These are phyloP conservation scores for Cladopsammia gracilis DNA, from an alignment of 64 coral and sea anemone genomes.

Conservation along the genomic window DNA sequence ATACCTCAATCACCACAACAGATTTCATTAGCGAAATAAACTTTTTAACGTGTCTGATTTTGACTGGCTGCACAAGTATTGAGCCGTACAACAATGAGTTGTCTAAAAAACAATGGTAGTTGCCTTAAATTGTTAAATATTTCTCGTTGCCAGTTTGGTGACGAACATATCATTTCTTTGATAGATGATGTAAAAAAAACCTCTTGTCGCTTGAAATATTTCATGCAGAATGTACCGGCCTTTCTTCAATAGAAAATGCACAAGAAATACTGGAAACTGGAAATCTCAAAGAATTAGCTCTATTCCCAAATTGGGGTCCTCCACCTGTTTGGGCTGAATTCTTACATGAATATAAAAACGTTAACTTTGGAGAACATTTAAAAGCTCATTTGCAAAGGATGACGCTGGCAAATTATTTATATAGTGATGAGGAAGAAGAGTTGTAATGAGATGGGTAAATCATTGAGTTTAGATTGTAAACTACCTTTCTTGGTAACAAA, in stretches of 20 bases:
- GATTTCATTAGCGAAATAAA: conserved; percentile 58
- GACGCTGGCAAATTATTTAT: conserved; percentile 58
- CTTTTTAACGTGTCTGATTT: conserved; percentile 62
- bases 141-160: conserved; percentile 77
- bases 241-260: conserved; percentile 63
- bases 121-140: conserved; percentile 67
- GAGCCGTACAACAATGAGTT: conserved; percentile 60
- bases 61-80: conserved; percentile 61
- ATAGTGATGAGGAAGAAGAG: conserved; percentile 74
- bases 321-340: conserved; percentile 68
- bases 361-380: conserved; percentile 71
- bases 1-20: conserved; percentile 59
- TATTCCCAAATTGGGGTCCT: conserved; percentile 69
- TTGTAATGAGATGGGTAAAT: no score
- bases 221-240: conserved; percentile 60
- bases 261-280: conserved; percentile 66
- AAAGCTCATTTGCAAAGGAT: conserved; percentile 68
- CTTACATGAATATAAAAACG: conserved; percentile 67
- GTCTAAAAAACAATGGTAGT: conserved; percentile 65
- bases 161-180: conserved; percentile 70
- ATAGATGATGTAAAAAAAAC: conserved; percentile 68
- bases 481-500: no score
- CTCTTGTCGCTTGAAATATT: conserved; percentile 61
- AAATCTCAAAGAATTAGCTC: conserved; percentile 72
- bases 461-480: no score